Base-by-base conservation (phyloP, 1,140 invertebrate species). In the Odontomachus brunneus region DNA sequence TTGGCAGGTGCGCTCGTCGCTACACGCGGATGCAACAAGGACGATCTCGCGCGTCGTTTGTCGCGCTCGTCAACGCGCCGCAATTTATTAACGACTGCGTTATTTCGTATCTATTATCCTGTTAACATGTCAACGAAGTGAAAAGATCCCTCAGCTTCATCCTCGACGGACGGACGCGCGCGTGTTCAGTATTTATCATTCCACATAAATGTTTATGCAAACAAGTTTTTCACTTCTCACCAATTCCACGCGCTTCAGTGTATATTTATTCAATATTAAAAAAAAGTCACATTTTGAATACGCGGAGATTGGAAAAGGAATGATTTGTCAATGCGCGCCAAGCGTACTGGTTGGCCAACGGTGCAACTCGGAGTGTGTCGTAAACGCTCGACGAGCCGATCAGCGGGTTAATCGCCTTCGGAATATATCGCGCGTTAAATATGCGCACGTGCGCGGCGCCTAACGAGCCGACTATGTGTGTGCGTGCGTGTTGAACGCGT, bases 341-440 rank as follows among this genome's bases (percentile, higher is more conserved):
- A 33, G 29, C 29, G 29, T 5, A 5, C 29, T 17, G 19, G 7
- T 4, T 3, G 44, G 19, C 26, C 59, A 14, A 15, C 17, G 38
- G 22, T 15, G 67, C 14, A 17, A 11, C 29, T 78, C 2, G 12
- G n/a, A 19, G 22, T 38, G 22, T 38, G 62, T 48, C 53, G 33
- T 19, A 55, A 44, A 44, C 19, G 63, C 48, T 49, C 5, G 29
- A n/a, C n/a, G 19, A n/a, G 48, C 53, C 24, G 22, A 53, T 72
- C 51, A 55, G 17, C 71, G 49, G 65, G 17, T 73, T 53, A 75
- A 80, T 74, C 59, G 55, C 22, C 17, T 84, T 67, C 53, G 29
- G 72, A 80, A 86, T 82, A 81, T 19, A 24, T 29, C 29, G 33
- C 26, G 75, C 48, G 53, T 87, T 88, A 88, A 88, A 88, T 74